These are phyloP conservation scores for Xiphias gladius DNA, from an alignment of 2,113 vertebrate species.

Conservation along the genomic window DNA sequence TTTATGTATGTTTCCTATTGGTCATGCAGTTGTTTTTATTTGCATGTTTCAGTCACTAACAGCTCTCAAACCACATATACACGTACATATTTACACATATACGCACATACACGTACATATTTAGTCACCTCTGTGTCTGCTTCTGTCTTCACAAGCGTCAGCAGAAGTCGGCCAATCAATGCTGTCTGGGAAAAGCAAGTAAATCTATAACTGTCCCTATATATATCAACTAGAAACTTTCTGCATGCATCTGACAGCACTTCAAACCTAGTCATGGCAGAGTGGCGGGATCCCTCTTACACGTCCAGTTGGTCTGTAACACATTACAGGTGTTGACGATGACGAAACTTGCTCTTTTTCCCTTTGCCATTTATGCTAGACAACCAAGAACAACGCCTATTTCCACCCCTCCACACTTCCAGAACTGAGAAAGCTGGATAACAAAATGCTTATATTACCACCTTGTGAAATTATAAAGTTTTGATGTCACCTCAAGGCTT, in stretches of 20 bases:
- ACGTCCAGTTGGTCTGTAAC: neutral
- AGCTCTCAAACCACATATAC: too few species aligned
- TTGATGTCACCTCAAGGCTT: neutral
- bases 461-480: neutral
- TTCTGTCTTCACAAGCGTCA: too few species aligned
- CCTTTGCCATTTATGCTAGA: neutral
- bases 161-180: too few species aligned
- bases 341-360: constrained; percentile 1
- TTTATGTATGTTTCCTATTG: neutral
- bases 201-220: neutral
- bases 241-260: neutral
- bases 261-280: neutral
- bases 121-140: neutral
- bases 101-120: neutral
- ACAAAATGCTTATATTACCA: neutral
- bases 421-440: neutral
- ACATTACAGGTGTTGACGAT: neutral
- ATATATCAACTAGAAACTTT: neutral
- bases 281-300: constrained; percentile 16
- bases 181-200: neutral
- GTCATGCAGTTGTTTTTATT: neutral
- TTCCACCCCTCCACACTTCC: neutral
- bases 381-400: neutral
- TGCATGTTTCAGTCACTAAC: neutral
- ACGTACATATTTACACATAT: neutral